A percentile compares a stretch with the other conserved stretches of the same genome.
These are phyloP conservation scores for Chrysomallon squamiferum DNA, from an alignment of 1,140 invertebrate genomes.

Conservation along the genomic window DNA sequence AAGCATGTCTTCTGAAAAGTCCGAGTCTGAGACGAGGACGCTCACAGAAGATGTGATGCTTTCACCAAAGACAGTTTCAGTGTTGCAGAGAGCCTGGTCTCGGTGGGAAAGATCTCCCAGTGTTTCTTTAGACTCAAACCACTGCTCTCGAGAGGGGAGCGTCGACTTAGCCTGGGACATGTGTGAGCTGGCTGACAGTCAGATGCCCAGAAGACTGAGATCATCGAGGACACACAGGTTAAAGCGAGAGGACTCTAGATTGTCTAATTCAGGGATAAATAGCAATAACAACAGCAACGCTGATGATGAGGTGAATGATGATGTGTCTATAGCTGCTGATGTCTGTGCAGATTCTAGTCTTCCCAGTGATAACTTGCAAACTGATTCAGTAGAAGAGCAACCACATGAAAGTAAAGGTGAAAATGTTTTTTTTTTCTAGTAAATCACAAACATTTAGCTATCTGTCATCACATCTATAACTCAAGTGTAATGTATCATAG, in stretches of 20 bases:
- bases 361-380: no score
- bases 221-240: not conserved
- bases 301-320: no score
- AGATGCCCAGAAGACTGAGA: not conserved
- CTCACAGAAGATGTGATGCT: slow-evolving; percentile 3
- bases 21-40: slow-evolving; percentile 1
- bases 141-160: slow-evolving; percentile 28
- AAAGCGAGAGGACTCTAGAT: not conserved
- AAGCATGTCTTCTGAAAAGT: slow-evolving; percentile 11
- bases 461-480: no score
- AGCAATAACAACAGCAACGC: no score
- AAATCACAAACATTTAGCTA: no score
- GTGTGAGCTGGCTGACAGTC: slow-evolving; percentile 13
- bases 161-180: slow-evolving; percentile 42
- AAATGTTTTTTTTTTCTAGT: no score
- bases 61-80: slow-evolving; percentile 2
- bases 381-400: no score
- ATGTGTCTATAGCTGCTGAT: no score
- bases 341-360: no score
- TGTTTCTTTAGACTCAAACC: slow-evolving; percentile 17
- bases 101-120: slow-evolving; percentile 27
- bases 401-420: not conserved
- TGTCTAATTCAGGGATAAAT: no score
- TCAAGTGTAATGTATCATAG: no score
- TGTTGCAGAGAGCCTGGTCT: slow-evolving; percentile 12